A percentile compares a stretch with the other conserved stretches of the same genome.
Evolutionary conservation across 2,797 vertebrate genomes (phyloP).

Genomic region (Centroberyx gerrardi): DNA sequence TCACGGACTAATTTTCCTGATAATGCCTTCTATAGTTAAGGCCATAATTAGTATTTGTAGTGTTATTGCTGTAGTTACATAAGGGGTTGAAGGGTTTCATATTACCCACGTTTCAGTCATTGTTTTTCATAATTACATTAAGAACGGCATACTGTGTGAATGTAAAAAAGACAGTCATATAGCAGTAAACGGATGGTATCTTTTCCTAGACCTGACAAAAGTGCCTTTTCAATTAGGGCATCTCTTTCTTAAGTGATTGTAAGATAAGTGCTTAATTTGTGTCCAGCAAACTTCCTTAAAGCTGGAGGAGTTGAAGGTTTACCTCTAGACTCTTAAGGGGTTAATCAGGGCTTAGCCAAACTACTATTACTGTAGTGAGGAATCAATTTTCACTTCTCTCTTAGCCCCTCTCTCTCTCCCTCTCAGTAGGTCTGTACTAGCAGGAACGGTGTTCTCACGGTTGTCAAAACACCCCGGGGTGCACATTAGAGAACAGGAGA

Average conservation of each 20-base stretch:
- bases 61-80: too few species aligned
- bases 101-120: too few species aligned
- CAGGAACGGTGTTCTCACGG: background rate
- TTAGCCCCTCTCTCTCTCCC: background rate
- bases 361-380: slow-evolving; percentile 14
- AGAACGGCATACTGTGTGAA: too few species aligned
- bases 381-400: slow-evolving; percentile 32
- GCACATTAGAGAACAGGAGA: background rate
- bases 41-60: too few species aligned
- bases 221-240: slow-evolving; percentile 4
- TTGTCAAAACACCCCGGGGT: background rate
- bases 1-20: too few species aligned
- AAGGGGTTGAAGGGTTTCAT: too few species aligned
- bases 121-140: too few species aligned
- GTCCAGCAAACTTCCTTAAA: slow-evolving; percentile 3
- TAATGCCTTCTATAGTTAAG: too few species aligned
- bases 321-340: slow-evolving; percentile 29
- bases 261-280: slow-evolving; percentile 17
- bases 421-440: background rate
- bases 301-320: slow-evolving; percentile 12
- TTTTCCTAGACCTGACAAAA: background rate
- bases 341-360: slow-evolving; percentile 36
- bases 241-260: background rate
- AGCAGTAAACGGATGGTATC: background rate
- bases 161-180: too few species aligned